These are phyloP conservation scores for Plagodis dolabraria DNA, from an alignment of 2,888 invertebrate genomes.

Conservation along the genomic window DNA sequence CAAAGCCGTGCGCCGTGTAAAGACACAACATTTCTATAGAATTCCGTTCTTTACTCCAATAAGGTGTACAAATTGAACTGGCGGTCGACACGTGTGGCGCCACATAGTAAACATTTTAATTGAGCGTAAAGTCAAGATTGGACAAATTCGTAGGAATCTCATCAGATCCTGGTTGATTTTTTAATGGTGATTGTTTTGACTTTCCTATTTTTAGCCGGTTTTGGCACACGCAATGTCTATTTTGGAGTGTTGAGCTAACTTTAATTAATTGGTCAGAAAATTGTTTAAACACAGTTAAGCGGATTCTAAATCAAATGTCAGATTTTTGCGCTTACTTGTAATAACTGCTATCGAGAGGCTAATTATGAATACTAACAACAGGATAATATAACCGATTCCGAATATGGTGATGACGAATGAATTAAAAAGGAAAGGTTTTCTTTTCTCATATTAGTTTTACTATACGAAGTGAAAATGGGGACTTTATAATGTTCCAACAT, in stretches of 20 bases:
- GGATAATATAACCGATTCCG: too few relatives aligned
- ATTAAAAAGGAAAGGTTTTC: too few relatives aligned
- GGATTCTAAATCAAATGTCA: neutral
- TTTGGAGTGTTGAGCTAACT: conserved; percentile 19
- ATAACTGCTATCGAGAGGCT: too few relatives aligned
- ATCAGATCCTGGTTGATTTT: conserved; percentile 35
- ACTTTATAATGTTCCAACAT: too few relatives aligned
- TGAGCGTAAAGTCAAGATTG: conserved; percentile 75
- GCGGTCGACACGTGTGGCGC: conserved; percentile 69
- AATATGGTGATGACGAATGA: too few relatives aligned
- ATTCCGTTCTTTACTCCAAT: conserved; percentile 62
- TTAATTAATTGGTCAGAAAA: conserved; percentile 16
- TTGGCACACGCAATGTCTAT: conserved; percentile 20
- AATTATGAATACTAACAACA: too few relatives aligned
- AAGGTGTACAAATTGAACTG: conserved; percentile 67
- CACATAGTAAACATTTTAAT: conserved; percentile 73
- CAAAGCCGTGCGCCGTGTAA: conserved; percentile 3
- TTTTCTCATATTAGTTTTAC: too few relatives aligned
- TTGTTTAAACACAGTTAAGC: conserved; percentile 1
- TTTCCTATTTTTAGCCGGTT: conserved; percentile 31
- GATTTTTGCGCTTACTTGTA: neutral
- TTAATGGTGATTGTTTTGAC: conserved; percentile 15
- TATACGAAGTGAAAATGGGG: too few relatives aligned
- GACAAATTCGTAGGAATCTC: conserved; percentile 55
- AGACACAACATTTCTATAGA: conserved; percentile 51